These are phyloP conservation scores for Nemotelus pantherinus DNA, from an alignment of 2,888 invertebrate species.

Conservation along the genomic window DNA sequence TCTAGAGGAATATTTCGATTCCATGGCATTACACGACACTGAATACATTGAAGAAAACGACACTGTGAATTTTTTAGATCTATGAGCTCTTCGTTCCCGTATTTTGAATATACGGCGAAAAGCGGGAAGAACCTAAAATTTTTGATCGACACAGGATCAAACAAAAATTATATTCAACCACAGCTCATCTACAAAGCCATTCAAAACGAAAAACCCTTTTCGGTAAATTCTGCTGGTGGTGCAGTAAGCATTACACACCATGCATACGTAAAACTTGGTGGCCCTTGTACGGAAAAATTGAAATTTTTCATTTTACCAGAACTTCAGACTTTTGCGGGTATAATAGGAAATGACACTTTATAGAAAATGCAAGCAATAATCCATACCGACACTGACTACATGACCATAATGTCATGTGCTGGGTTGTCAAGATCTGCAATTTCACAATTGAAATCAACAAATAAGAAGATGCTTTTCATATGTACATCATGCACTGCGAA, in stretches of 20 bases:
- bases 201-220: slow-evolving; percentile 23
- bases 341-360: too few relatives aligned
- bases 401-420: too few relatives aligned
- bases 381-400: too few relatives aligned
- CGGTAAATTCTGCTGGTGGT: slow-evolving; percentile 13
- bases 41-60: slow-evolving; percentile 6
- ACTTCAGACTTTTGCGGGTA: too few relatives aligned
- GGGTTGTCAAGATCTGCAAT: too few relatives aligned
- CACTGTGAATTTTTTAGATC: slow-evolving; percentile 45
- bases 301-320: too few relatives aligned
- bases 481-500: too few relatives aligned
- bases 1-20: background rate
- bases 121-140: slow-evolving; percentile 44
- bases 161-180: slow-evolving; percentile 41
- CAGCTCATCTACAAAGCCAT: slow-evolving; percentile 28
- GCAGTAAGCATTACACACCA: slow-evolving; percentile 13
- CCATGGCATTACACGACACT: background rate
- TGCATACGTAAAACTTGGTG: too few relatives aligned
- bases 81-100: slow-evolving; percentile 44
- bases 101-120: slow-evolving; percentile 28
- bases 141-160: slow-evolving; percentile 44
- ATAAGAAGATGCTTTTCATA: too few relatives aligned
- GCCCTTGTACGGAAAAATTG: too few relatives aligned
- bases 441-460: too few relatives aligned
- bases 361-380: too few relatives aligned